phyloP scores from a whole-genome alignment of 2,888 invertebrate species.

The Pimpla rufipes region DNA sequence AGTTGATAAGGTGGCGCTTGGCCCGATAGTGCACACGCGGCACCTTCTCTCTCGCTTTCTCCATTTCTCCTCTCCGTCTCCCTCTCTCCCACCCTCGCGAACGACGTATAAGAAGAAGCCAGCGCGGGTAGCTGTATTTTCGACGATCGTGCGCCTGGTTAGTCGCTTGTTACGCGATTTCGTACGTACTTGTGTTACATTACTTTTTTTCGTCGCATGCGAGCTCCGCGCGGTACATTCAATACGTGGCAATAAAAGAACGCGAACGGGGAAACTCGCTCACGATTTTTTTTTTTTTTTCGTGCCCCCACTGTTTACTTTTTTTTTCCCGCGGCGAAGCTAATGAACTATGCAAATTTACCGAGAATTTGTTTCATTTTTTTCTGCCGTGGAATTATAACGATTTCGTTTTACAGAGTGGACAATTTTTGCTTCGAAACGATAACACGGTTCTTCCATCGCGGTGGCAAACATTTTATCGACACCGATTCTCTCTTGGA shows the following conservation, averaged over 20 bases:
- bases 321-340: too few species aligned
- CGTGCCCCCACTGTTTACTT: not conserved
- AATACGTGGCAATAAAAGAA: not conserved
- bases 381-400: too few species aligned
- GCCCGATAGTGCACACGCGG: conserved; percentile 75
- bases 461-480: not conserved
- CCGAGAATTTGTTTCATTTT: too few species aligned
- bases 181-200: not conserved
- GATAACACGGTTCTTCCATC: too few species aligned
- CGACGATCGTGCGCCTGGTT: conserved; percentile 6
- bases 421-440: too few species aligned
- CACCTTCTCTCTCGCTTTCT: conserved; percentile 65
- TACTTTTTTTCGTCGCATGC: conserved; percentile 12
- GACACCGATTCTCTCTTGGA: not conserved
- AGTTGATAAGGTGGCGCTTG: conserved; percentile 73
- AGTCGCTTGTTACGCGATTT: conserved; percentile 11
- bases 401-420: too few species aligned
- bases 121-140: not conserved
- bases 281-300: not conserved
- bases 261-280: not conserved
- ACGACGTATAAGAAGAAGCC: not conserved
- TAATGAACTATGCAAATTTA: too few species aligned
- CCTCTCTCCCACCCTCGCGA: not conserved
- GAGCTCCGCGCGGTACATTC: not conserved
- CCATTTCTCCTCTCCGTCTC: conserved; percentile 53